Base-by-base conservation (phyloP, 1,140 invertebrate genomes). In the Aphelenchoides avenae region DNA sequence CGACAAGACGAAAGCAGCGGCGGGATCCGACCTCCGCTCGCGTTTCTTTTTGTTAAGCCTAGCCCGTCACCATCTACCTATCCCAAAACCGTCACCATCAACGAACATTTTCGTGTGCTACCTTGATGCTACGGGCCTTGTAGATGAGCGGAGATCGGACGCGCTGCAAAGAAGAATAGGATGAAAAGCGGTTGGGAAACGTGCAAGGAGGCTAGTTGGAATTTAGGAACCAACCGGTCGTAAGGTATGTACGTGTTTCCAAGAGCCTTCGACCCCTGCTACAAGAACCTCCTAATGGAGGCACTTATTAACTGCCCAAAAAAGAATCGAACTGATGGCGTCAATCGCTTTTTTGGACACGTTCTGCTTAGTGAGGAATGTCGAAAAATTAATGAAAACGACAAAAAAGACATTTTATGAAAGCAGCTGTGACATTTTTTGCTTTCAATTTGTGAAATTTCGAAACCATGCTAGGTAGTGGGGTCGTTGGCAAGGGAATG, bases 161-260 rank as follows among this genome's bases (percentile, higher is more conserved):
- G 46, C 46, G 46, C 46, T 49, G 24, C 29, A 49, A 49, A 49
- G 50, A 6, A 6, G 24, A 49, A n/a, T n/a, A n/a, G n/a, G n/a
- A n/a, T n/a, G n/a, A n/a, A n/a, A n/a, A n/a, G n/a, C n/a, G n/a
- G n/a, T n/a, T n/a, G n/a, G n/a, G n/a, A n/a, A n/a, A n/a, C n/a
- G n/a, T n/a, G n/a, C n/a, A n/a, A n/a, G n/a, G n/a, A n/a, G n/a
- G n/a, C n/a, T n/a, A n/a, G n/a, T n/a, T n/a, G 26, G 29, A 50
- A 49, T 36, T 49, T 26, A 7, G 29, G 7, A 49, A 49, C 11
- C 11, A 36, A 36, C 11, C 11, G 18, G 34, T 36, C 11, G 34
- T n/a, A 11, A 11, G 34, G 18, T 36, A 11, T 36, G 18, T 11
- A 36, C n/a, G 18, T 11, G 42, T 11, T 44, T 44, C 15, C 13